Percentiles rank a stretch among this genome's conserved stretches.
Conservation (phyloP, 1,140 invertebrate genomes). For the Meloidogyne floridensis region DNA sequence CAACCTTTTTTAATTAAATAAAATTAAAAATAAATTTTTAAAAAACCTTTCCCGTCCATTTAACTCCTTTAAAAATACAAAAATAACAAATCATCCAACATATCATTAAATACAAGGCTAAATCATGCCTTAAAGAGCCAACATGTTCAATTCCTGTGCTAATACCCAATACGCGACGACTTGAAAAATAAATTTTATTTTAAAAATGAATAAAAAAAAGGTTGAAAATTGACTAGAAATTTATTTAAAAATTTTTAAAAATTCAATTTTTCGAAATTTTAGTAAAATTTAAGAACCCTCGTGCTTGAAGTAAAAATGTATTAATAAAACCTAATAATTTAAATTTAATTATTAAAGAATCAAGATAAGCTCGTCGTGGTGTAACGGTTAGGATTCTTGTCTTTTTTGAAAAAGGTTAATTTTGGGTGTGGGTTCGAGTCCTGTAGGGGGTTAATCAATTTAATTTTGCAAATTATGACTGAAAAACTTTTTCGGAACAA, state of each 20-base stretch:
- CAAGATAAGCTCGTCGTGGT: not conserved
- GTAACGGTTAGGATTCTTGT: no score
- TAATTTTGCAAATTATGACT: no score
- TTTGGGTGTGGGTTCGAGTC: no score
- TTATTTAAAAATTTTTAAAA: no score
- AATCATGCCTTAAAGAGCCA: constrained; percentile 82
- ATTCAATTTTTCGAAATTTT: no score
- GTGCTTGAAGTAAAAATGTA: no score
- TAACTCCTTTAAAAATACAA: constrained; percentile 95
- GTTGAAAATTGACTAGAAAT: no score
- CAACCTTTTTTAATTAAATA: constrained; percentile 38
- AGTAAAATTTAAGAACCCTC: no score
- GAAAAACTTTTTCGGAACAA: no score
- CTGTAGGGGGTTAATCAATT: no score
- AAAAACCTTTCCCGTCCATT: constrained; percentile 87
- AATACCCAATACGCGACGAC: constrained; percentile 82
- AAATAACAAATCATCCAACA: constrained; percentile 94
- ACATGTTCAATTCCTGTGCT: constrained; percentile 81
- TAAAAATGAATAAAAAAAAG: constrained; percentile 19
- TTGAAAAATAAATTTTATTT: constrained; percentile 65
- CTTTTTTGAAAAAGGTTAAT: no score
- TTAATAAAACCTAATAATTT: no score
- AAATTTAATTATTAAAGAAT: constrained; percentile 15
- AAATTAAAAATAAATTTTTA: constrained; percentile 1
- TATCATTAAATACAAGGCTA: constrained; percentile 82